These are phyloP conservation scores for Scolopax bukidnonensis DNA, from an alignment of 2,797 vertebrate genomes.

Conservation along the genomic window DNA sequence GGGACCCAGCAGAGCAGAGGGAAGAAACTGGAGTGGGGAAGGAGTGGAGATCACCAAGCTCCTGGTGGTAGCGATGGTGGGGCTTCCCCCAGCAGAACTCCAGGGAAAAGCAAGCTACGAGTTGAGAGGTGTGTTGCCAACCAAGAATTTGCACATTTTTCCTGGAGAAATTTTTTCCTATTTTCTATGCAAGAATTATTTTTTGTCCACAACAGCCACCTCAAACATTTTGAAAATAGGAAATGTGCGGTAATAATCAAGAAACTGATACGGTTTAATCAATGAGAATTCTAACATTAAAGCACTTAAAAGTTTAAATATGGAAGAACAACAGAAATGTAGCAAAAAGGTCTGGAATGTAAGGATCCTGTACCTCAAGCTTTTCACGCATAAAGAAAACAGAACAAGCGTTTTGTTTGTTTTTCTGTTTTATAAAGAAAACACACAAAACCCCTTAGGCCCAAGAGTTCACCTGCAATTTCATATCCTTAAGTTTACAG, in stretches of 20 bases:
- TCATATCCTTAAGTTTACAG: conserved; percentile 66
- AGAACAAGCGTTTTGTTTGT: conserved; percentile 64
- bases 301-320: conserved; percentile 40
- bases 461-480: conserved; percentile 73
- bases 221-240: not conserved
- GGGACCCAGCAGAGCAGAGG: not conserved
- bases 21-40: not conserved
- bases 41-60: fast-evolving
- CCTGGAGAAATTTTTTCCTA: not conserved
- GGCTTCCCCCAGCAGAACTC: not conserved
- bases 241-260: not conserved
- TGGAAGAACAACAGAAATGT: conserved; percentile 15
- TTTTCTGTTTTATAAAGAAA: conserved; percentile 70
- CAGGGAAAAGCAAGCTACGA: not conserved
- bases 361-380: conserved; percentile 42
- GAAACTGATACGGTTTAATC: conserved; percentile 54
- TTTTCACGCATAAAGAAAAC: conserved; percentile 57
- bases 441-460: conserved; percentile 69
- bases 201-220: not conserved
- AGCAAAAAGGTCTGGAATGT: conserved; percentile 63
- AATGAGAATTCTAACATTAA: conserved; percentile 41
- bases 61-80: fast-evolving
- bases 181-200: not conserved
- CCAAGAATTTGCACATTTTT: not conserved
- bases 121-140: not conserved